Evolutionary conservation across 2,797 vertebrate species (phyloP).

Genomic region (Onychomys torridus): DNA sequence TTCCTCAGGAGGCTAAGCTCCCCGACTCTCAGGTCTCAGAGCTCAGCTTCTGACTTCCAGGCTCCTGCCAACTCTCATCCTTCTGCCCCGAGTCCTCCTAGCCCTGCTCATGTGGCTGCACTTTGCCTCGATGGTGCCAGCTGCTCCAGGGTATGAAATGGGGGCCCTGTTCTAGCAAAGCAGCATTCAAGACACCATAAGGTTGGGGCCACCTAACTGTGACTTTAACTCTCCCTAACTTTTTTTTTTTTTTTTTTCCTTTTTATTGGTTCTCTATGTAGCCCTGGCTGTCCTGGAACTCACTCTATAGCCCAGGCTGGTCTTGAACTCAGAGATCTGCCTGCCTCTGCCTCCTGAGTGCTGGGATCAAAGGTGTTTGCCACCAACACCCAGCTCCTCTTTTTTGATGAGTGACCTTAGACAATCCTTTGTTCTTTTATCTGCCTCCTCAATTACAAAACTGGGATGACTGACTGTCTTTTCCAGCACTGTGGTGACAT

Average conservation of each 20-base stretch:
- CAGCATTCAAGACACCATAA: background rate
- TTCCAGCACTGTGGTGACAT: background rate
- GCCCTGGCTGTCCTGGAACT: background rate
- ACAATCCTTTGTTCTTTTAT: background rate
- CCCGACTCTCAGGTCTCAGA: background rate
- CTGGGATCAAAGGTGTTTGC: background rate
- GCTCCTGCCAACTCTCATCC: background rate
- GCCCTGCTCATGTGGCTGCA: background rate
- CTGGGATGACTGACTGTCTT: background rate
- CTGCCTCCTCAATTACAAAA: background rate
- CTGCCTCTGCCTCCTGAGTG: background rate
- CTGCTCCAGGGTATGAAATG: background rate
- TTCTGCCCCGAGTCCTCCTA: accelerated
- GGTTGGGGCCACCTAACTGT: background rate
- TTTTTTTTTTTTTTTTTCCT: too few relatives aligned
- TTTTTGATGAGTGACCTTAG: background rate
- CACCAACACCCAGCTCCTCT: background rate
- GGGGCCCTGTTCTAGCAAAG: background rate
- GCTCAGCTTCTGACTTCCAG: background rate
- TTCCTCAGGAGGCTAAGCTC: background rate
- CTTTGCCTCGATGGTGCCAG: background rate
- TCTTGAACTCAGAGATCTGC: background rate
- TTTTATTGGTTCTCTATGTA: too few relatives aligned
- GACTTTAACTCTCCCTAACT: background rate
- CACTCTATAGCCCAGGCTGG: background rate